Base-by-base conservation (phyloP, 30 jellyfish, hydroid and myxozoan genomes). In the Aurelia aurita region DNA sequence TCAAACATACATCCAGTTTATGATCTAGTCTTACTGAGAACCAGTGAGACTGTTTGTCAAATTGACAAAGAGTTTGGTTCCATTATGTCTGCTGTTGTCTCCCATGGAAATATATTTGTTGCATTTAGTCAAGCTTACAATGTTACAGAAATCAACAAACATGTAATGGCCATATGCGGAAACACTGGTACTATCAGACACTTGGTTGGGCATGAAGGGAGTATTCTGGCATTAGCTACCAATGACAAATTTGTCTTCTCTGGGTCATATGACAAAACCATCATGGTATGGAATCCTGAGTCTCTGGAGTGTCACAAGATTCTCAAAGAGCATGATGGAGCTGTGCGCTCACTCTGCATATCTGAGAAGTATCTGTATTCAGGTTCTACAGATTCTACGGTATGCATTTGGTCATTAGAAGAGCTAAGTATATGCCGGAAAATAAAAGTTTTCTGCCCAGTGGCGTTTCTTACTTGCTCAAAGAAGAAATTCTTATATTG, bases 271-370 rank as follows among this genome's bases (percentile, higher is more conserved):
- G 98, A 93, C 71, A 82, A 82, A 63, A 81, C 86, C 12, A 69
- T 93, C 44, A 80, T 93, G 87, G 91, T 88, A 12, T 93, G 98
- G 98, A 84, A 93, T 66, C 32, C 73, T 4, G 70, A n/a, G 8
- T 25, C 88, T n/a, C 74, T 93, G 3, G 95, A 76, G 44, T 94
- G 96, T 32, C 39, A 65, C 43, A 69, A 70, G 61, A 82, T 87
- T 15, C 57, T 93, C 13, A 68, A 68, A 65, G 79, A 60, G 15
- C 96, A 87, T 81, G 85, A 70, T 29, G 98, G 98, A 2, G 86
- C 97, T 2, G 96, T 93, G 18, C 55, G 97, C 19, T 26, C 89
- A 13, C 25, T 93, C 46, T 93, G 98, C 65, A 43, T 73, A 1
- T 58, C 96, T 8, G 90, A 83, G 23, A 69, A 70, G 20, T 76